Conservation (phyloP, 1,140 invertebrate genomes). For the Lysiphlebus fabarum region DNA sequence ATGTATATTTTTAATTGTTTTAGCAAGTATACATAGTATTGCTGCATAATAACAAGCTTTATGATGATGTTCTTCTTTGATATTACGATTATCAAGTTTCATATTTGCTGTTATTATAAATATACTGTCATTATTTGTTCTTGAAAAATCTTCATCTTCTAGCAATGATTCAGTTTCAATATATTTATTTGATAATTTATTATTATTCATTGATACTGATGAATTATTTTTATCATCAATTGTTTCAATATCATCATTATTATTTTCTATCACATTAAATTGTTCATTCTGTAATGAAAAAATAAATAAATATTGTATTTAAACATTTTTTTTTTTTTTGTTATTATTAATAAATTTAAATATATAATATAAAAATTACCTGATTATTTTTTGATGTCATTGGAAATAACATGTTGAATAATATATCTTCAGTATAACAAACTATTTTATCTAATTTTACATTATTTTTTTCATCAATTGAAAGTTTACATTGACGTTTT, state of each 20-base stretch:
- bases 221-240: too few species aligned
- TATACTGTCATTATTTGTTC: constrained; percentile 19
- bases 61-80: constrained; percentile 30
- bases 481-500: constrained; percentile 25
- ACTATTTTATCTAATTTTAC: constrained; percentile 30
- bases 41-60: constrained; percentile 44
- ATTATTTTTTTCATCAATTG: constrained; percentile 22
- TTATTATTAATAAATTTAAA: background rate
- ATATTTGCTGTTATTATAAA: constrained; percentile 36
- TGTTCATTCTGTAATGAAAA: background rate
- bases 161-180: constrained; percentile 19
- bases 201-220: too few species aligned
- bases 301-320: too few species aligned
- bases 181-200: constrained; percentile 18
- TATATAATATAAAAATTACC: background rate
- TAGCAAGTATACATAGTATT: constrained; percentile 42
- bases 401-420: constrained; percentile 44
- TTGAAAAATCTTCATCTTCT: too few species aligned
- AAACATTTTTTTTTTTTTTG: too few species aligned
- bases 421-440: constrained; percentile 38
- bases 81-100: constrained; percentile 29
- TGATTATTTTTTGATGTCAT: background rate
- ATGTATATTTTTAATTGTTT: constrained; percentile 33
- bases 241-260: background rate
- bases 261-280: background rate